These are phyloP conservation scores for Edolisoma coerulescens DNA, from an alignment of 2,113 vertebrate genomes.

Conservation along the genomic window DNA sequence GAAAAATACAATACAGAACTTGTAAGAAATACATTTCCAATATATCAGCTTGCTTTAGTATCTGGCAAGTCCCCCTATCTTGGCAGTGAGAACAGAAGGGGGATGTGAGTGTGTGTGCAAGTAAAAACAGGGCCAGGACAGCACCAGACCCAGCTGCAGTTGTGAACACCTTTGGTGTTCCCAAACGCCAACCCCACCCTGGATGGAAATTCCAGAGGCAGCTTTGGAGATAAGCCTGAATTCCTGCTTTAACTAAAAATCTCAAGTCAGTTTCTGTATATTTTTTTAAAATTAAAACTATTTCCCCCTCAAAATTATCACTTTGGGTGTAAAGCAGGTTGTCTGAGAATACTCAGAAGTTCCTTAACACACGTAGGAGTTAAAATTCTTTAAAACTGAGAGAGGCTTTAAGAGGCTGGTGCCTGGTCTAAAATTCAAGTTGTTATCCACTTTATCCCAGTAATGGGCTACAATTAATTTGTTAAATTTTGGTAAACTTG, in stretches of 20 bases:
- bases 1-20: not conserved
- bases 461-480: not conserved
- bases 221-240: not conserved
- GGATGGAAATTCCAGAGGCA: not conserved
- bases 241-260: not conserved
- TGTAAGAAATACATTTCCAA: not conserved
- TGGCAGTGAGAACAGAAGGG: not conserved
- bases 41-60: not conserved
- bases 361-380: not conserved
- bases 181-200: not conserved
- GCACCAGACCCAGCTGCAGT: not conserved
- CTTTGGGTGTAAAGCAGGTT: not conserved
- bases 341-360: not conserved
- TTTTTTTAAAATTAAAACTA: not conserved
- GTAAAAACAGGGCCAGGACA: not conserved
- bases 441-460: not conserved
- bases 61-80: not conserved
- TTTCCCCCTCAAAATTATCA: not conserved
- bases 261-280: not conserved
- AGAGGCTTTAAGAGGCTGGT: not conserved
- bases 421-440: not conserved
- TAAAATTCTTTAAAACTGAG: not conserved
- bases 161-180: not conserved
- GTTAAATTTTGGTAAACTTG: not conserved
- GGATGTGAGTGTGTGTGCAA: not conserved